Conservation (phyloP, 2,797 vertebrate genomes). For the Coccyzus lansbergi region DNA sequence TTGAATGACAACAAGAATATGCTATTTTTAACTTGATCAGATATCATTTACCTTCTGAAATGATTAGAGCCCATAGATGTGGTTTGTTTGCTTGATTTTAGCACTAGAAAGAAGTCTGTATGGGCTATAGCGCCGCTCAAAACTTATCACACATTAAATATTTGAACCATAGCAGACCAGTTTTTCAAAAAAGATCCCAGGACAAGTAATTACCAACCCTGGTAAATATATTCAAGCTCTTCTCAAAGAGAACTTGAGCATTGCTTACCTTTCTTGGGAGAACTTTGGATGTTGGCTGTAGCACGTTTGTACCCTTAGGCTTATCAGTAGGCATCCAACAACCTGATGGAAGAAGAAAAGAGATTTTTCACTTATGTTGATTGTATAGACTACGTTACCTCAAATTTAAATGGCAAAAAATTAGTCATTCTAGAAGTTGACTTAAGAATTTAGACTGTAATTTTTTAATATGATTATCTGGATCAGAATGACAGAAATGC, state of each 20-base stretch:
- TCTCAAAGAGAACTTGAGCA: neutral
- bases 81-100: neutral
- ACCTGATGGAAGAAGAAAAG: constrained; percentile 6
- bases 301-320: neutral
- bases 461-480: neutral
- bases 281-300: constrained; percentile 23
- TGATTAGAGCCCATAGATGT: neutral
- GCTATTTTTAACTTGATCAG: neutral
- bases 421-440: neutral
- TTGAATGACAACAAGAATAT: neutral
- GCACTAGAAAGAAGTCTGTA: neutral
- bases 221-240: neutral
- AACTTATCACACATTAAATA: neutral
- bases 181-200: neutral
- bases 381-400: neutral
- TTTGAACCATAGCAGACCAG: neutral
- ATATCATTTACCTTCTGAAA: neutral
- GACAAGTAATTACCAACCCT: neutral
- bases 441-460: neutral
- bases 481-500: neutral
- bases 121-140: neutral
- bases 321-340: neutral
- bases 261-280: constrained; percentile 67
- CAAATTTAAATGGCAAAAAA: neutral
- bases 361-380: fast-evolving